Base-by-base conservation (phyloP, 2,797 vertebrate species). In the Podarcis lilfordi region DNA sequence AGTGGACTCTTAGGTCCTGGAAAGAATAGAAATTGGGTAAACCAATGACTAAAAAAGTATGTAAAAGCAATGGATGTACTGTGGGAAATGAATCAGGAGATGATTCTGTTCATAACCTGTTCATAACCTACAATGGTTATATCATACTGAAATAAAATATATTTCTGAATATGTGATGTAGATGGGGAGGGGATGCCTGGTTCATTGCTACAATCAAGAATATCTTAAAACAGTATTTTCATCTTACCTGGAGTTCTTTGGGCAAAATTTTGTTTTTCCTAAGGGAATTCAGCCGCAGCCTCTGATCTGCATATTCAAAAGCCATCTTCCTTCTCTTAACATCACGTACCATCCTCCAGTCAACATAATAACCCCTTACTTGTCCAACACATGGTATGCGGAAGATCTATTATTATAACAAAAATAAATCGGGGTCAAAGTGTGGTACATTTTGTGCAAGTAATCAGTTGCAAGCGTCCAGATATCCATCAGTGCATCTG, bases 281-380 rank as follows among this genome's bases (percentile, higher is more conserved):
- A 91, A 99, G 92, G 1, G 98, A 97, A 21, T 99, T 99, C 86
- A 99, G 98, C 11, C 99, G 97, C 25, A 99, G 94, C 93, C 99
- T 96, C 91, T 98, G 96, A 8, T 99, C 98, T 0, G 99, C 98
- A 1, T 97, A 97, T 45, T 99, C 98, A 7, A 96, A 98, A 0
- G 98, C 98, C 97, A 98, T 96, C 86, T 97, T 97, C 94, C 99
- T 97, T 84, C 98, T 98, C 95, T 99, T 99, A 45, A 99, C 97
- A 3, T 99, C 99, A 68, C 98, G 97, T 78, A 99, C 88, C 99
- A 99, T 99, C 94, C 95, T 98, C 98, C 99, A 99, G 95, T 99
- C 92, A 17, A 99, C 98, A 0, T 99, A 98, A 93, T 98, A 98
- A 86, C 97, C 89, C 90, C 98, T 96, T 83, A 92, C 96, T 91